Evolutionary conservation across 2,888 invertebrate genomes (phyloP), one percentile per base, ranked within the genome.

Genomic region (Nomada lathburiana): DNA sequence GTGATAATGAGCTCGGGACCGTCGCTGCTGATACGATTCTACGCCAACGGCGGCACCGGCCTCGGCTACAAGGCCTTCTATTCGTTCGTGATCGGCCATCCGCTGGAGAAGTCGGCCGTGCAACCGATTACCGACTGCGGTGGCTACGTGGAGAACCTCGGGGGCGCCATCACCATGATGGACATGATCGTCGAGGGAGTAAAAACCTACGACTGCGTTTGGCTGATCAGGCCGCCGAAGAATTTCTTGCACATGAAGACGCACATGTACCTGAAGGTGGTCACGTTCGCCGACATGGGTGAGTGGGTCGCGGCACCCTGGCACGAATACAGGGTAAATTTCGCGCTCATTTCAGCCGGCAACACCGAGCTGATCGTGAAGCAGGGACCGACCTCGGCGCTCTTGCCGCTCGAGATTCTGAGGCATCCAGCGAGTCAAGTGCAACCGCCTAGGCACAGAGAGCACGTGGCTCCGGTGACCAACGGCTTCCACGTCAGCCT

Each of bases 101-200:
- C 88, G 11, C 89, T 91, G 77, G 93, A 94, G 57, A 92, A 91
- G 73, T 89, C 47, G 47, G 11, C 92, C 44, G 85, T 91, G 23
- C 92, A 93, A 42, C 94, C 94, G 53, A 93, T 94, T 87, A 88
- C 92, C 94, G 96, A 96, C 93, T 97, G 97, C 89, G 97, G 97
- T 36, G 97, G 97, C 64, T 95, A 95, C 92, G 96, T 97, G 1
- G 95, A 96, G 81, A 96, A 96, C 88, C 94, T 96, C 18, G 97
- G 97, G 2, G 97, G 97, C 0, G 95, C 96, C 18, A 97, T 97
- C 69, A 96, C 96, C 2, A 97, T 97, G 97, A 96, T 96, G 95
- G 95, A 96, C 88, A 96, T 97, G 96, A 95, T 96, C 18, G 94
- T 95, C 62, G 95, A 95, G 78, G 94, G 94, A 2, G 94, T 94